phyloP scores from a whole-genome alignment of 2,888 invertebrate genomes.

The Aporophyla lueneburgensis region DNA sequence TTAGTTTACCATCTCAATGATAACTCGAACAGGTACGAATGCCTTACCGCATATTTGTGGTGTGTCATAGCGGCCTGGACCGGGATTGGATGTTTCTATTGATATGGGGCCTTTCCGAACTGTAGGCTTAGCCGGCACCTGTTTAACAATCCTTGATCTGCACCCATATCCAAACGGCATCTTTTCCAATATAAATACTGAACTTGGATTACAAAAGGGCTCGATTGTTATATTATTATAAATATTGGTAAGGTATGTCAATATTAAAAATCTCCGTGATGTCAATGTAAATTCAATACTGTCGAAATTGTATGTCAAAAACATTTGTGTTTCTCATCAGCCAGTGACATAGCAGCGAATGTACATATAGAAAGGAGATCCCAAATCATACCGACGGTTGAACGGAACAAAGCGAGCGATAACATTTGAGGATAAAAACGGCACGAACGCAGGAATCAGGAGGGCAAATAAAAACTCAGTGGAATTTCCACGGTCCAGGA shows the following conservation, averaged over 20 bases:
- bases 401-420: slow-evolving; percentile 63
- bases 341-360: slow-evolving; percentile 45
- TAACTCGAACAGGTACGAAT: neutral
- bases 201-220: neutral
- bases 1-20: neutral
- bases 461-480: slow-evolving; percentile 83
- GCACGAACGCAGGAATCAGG: slow-evolving; percentile 76
- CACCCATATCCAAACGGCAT: slow-evolving; percentile 86
- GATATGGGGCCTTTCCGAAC: slow-evolving; percentile 65
- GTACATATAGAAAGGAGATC: slow-evolving; percentile 58
- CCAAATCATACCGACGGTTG: slow-evolving; percentile 60
- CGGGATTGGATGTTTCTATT: slow-evolving; percentile 69
- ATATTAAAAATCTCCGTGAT: neutral
- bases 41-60: slow-evolving; percentile 80
- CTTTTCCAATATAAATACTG: neutral
- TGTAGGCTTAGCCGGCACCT: slow-evolving; percentile 77
- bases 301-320: slow-evolving; percentile 43
- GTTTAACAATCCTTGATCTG: slow-evolving; percentile 79
- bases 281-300: neutral
- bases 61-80: slow-evolving; percentile 77
- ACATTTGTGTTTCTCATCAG: slow-evolving; percentile 39
- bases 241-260: slow-evolving; percentile 21
- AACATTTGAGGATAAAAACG: slow-evolving; percentile 73
- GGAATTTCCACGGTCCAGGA: slow-evolving; percentile 85
- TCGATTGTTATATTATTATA: neutral